These are phyloP conservation scores for Pachyuromys duprasi DNA, from an alignment of 2,797 vertebrate genomes.

Conservation along the genomic window DNA sequence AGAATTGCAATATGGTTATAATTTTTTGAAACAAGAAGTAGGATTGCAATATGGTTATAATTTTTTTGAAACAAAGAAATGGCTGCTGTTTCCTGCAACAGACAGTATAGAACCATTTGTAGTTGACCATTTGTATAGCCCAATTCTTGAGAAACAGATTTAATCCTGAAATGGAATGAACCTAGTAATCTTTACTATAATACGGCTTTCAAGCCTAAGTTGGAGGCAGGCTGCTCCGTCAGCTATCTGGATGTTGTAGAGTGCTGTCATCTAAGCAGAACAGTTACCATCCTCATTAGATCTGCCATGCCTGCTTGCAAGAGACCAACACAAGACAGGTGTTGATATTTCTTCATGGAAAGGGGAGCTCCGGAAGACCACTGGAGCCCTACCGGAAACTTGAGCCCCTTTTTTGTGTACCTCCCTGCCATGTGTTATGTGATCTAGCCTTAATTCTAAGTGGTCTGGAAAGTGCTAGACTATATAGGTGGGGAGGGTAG, in stretches of 20 bases:
- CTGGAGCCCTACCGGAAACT: too few species aligned
- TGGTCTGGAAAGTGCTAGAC: not conserved
- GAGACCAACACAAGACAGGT: not conserved
- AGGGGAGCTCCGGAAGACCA: not conserved
- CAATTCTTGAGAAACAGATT: not conserved
- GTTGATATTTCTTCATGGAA: not conserved
- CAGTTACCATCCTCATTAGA: not conserved
- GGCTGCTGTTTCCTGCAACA: not conserved
- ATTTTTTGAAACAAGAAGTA: not conserved
- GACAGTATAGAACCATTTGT: not conserved
- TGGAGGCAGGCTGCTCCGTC: not conserved
- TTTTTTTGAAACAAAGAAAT: not conserved
- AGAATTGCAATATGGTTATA: not conserved
- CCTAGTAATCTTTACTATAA: not conserved
- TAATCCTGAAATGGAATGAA: not conserved
- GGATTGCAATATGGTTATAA: not conserved
- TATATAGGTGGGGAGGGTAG: not conserved
- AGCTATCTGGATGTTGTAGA: not conserved
- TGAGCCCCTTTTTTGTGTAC: not conserved
- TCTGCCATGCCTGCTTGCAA: not conserved
- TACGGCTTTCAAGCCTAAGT: not conserved
- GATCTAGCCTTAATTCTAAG: not conserved
- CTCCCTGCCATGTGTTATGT: not conserved
- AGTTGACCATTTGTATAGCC: not conserved
- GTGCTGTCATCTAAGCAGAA: not conserved